These are phyloP conservation scores for Cathartes aura DNA, from an alignment of 2,113 vertebrate species.

Conservation along the genomic window DNA sequence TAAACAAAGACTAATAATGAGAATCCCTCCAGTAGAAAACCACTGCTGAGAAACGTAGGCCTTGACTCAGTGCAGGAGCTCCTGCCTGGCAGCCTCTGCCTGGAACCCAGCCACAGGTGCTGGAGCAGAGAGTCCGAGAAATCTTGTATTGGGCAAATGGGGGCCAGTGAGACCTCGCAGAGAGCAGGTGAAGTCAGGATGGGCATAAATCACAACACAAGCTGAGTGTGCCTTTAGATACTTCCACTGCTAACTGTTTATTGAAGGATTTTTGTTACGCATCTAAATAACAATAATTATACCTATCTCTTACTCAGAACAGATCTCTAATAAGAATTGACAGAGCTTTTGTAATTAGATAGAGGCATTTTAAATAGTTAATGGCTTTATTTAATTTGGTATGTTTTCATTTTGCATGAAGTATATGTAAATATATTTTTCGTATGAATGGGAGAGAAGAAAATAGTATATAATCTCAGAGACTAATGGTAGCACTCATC, in stretches of 20 bases:
- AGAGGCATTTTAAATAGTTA: not conserved
- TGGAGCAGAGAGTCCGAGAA: not conserved
- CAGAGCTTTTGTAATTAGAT: not conserved
- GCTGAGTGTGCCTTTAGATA: not conserved
- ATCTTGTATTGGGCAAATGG: not conserved
- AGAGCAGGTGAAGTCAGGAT: not conserved
- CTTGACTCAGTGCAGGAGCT: not conserved
- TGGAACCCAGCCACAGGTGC: not conserved
- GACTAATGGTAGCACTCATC: not conserved
- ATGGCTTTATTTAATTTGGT: not conserved
- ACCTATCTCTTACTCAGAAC: not conserved
- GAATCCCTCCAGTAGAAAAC: not conserved
- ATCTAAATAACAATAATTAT: not conserved
- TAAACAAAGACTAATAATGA: not conserved
- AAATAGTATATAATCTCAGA: not conserved
- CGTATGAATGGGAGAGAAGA: accelerated
- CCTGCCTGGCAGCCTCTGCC: not conserved
- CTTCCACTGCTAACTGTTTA: not conserved
- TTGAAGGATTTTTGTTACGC: not conserved
- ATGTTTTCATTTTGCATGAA: not conserved
- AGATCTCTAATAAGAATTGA: not conserved
- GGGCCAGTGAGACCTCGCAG: not conserved
- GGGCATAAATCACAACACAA: not conserved
- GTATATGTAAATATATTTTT: not conserved
- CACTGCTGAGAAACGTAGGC: not conserved